Percentiles rank a stretch among this genome's conserved stretches.
Conservation (phyloP, 2,113 vertebrate genomes). For the Ctenomys sociabilis region DNA sequence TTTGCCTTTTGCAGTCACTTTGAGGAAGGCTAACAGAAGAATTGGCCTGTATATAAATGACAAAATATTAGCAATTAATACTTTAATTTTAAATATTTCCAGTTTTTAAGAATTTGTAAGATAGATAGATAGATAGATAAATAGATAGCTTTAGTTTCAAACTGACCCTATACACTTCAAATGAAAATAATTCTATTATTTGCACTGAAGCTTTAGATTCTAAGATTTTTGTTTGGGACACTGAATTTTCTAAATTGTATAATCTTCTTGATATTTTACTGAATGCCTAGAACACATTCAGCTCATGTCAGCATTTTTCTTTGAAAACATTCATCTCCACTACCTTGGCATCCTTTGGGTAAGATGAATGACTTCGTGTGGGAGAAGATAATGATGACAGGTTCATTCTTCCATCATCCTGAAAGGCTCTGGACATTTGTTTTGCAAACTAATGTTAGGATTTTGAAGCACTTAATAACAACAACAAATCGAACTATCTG, state of each 20-base stretch:
- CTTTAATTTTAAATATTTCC: not conserved
- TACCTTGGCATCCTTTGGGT: not conserved
- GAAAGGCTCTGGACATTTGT: constrained; percentile 59
- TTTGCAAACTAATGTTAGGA: constrained; percentile 53
- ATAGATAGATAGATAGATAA: not conserved
- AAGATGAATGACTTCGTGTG: constrained; percentile 11
- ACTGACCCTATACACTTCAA: not conserved
- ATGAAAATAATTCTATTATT: not conserved
- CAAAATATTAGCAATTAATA: constrained; percentile 10
- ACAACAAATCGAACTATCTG: not conserved
- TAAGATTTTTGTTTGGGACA: not conserved
- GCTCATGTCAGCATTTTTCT: constrained; percentile 26
- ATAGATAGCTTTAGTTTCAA: not conserved
- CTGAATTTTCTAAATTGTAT: not conserved
- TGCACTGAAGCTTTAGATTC: not conserved
- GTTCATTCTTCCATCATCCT: constrained; percentile 48
- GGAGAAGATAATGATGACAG: not conserved
- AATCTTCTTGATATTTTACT: not conserved
- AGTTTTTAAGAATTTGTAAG: not conserved
- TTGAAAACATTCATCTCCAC: not conserved
- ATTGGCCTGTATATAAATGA: not conserved
- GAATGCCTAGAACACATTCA: not conserved
- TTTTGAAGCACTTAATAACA: constrained; percentile 49
- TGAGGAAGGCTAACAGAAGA: not conserved
- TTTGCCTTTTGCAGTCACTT: not conserved